These are phyloP conservation scores for Parasteatoda lunata DNA, from an alignment of 2,888 invertebrate genomes.

Conservation along the genomic window DNA sequence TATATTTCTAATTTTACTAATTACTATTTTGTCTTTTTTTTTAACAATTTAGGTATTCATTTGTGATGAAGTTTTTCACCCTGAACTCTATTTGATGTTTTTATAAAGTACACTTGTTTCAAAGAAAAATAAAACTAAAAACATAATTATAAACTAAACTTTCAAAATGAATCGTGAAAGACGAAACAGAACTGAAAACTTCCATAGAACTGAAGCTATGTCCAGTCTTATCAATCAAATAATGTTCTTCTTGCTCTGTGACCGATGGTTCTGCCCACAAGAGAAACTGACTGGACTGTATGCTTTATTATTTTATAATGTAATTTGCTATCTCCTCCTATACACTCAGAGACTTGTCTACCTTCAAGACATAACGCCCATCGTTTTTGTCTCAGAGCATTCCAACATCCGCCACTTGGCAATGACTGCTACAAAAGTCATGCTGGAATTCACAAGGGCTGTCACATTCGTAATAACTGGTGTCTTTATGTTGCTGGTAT, in stretches of 20 bases:
- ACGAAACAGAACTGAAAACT: slow-evolving; percentile 36
- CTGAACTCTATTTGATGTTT: too few species aligned
- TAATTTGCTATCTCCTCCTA: slow-evolving; percentile 85
- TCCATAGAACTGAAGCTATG: slow-evolving; percentile 58
- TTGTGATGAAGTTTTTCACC: too few species aligned
- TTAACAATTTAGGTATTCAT: too few species aligned
- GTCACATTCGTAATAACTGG: slow-evolving; percentile 86
- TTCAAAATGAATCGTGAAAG: slow-evolving; percentile 59
- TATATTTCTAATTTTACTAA: too few species aligned
- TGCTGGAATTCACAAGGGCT: slow-evolving; percentile 88
- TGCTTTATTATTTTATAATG: slow-evolving; percentile 88
- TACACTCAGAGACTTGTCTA: slow-evolving; percentile 84
- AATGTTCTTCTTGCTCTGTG: slow-evolving; percentile 84
- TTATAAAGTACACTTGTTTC: too few species aligned
- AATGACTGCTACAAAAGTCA: slow-evolving; percentile 87
- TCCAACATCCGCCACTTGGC: slow-evolving; percentile 85
- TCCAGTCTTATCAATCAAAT: slow-evolving; percentile 76
- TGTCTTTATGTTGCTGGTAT: slow-evolving; percentile 83
- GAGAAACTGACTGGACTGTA: slow-evolving; percentile 82
- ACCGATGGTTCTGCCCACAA: slow-evolving; percentile 79
- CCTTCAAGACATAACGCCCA: slow-evolving; percentile 86
- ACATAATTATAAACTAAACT: too few species aligned
- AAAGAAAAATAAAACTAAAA: too few species aligned
- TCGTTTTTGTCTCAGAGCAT: slow-evolving; percentile 83
- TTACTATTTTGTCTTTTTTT: too few species aligned